Conservation (phyloP, 1,140 invertebrate genomes). For the Popillia japonica region DNA sequence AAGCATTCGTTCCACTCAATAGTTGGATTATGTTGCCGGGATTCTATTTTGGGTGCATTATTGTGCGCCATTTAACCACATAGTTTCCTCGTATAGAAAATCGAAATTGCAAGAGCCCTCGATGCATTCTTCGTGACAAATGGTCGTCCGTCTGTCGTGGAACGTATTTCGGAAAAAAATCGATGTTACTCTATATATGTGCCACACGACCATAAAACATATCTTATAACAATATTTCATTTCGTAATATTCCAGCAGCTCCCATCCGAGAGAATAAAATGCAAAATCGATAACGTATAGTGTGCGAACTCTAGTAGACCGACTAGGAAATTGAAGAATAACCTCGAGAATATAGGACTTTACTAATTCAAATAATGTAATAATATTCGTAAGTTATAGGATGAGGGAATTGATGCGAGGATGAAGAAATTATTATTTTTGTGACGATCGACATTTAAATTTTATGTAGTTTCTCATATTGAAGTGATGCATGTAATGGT, state of each 20-base stretch:
- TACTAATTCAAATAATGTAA: too few species aligned
- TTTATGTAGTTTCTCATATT: too few species aligned
- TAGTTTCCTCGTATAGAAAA: too few species aligned
- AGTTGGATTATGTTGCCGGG: too few species aligned
- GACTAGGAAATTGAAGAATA: not conserved
- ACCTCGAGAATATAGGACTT: not conserved
- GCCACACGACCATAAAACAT: not conserved
- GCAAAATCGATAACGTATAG: not conserved
- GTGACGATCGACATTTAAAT: too few species aligned
- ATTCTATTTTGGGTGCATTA: too few species aligned
- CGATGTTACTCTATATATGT: not conserved
- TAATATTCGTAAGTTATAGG: too few species aligned
- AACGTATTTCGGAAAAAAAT: not conserved
- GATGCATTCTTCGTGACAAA: not conserved
- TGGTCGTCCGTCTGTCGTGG: not conserved
- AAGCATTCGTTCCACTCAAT: too few species aligned
- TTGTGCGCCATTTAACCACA: too few species aligned
- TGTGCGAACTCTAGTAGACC: not conserved
- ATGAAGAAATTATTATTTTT: too few species aligned
- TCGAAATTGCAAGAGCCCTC: not conserved
- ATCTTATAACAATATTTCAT: conserved; percentile 8
- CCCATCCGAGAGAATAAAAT: not conserved
- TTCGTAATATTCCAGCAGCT: not conserved
- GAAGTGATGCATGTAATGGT: too few species aligned
- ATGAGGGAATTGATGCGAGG: too few species aligned